These are phyloP conservation scores for Lasioglossum morio DNA, from an alignment of 2,888 invertebrate genomes.

Conservation along the genomic window DNA sequence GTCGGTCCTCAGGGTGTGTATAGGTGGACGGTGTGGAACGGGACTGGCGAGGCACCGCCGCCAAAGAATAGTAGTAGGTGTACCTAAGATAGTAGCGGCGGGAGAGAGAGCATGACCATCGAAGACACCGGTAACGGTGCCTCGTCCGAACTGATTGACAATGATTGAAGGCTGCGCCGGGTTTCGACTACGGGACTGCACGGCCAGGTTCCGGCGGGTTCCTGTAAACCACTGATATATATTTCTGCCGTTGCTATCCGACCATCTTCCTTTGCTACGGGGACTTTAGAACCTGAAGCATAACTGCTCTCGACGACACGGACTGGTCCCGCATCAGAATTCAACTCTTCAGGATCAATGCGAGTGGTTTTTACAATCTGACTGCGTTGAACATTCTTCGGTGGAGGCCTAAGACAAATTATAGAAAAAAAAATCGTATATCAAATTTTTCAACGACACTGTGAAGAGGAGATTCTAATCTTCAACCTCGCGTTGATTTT, in stretches of 20 bases:
- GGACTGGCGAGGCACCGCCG: slow-evolving; percentile 66
- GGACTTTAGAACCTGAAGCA: slow-evolving; percentile 1
- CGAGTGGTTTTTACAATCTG: background rate
- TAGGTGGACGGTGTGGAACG: slow-evolving; percentile 61
- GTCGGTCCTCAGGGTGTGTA: slow-evolving; percentile 42
- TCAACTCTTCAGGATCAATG: background rate
- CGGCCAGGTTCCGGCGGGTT: slow-evolving; percentile 39
- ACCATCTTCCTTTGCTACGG: slow-evolving; percentile 45
- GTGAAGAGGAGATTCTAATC: background rate
- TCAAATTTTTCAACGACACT: fast-evolving
- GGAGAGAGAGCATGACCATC: slow-evolving; percentile 41
- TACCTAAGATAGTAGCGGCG: slow-evolving; percentile 58
- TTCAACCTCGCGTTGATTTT: background rate
- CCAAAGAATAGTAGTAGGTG: slow-evolving; percentile 72
- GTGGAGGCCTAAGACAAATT: background rate
- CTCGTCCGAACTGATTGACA: slow-evolving; percentile 79
- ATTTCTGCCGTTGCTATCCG: slow-evolving; percentile 54
- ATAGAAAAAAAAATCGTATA: background rate
- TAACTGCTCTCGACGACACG: background rate
- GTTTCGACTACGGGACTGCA: slow-evolving; percentile 58
- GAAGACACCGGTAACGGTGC: slow-evolving; percentile 76
- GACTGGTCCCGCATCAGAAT: background rate
- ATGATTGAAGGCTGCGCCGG: slow-evolving; percentile 75
- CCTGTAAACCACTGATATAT: slow-evolving; percentile 64
- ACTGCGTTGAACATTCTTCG: background rate